A percentile compares a stretch with the other conserved stretches of the same genome.
Evolutionary conservation across 2,113 vertebrate species (phyloP).

Genomic region (Callospermophilus lateralis): DNA sequence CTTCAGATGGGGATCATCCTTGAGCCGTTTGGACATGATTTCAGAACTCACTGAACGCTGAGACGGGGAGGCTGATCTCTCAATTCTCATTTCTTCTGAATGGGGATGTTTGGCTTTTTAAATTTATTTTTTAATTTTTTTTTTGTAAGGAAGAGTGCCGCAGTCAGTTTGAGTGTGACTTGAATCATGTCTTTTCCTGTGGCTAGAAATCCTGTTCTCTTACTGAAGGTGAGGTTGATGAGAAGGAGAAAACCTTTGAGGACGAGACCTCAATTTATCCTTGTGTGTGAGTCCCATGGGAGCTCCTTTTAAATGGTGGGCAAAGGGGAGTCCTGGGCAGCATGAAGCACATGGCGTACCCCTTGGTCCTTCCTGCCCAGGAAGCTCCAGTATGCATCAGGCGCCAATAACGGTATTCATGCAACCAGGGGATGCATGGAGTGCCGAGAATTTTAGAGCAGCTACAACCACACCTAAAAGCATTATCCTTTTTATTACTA

Average conservation of each 20-base stretch:
- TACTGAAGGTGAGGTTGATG: not conserved
- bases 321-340: not conserved
- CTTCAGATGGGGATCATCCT: not conserved
- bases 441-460: not conserved
- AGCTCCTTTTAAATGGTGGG: too few relatives aligned
- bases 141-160: not conserved
- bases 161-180: not conserved
- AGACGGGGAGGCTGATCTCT: not conserved
- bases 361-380: not conserved
- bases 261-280: not conserved
- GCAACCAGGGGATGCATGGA: fast-evolving
- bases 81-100: not conserved
- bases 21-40: too few relatives aligned
- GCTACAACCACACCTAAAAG: not conserved
- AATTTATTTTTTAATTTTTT: too few relatives aligned
- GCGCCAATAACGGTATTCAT: fast-evolving
- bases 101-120: not conserved
- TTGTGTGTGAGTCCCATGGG: not conserved
- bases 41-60: not conserved
- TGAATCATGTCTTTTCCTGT: not conserved
- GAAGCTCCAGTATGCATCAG: not conserved
- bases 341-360: fast-evolving
- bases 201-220: not conserved
- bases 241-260: not conserved
- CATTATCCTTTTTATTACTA: not conserved